phyloP scores from a whole-genome alignment of 2,113 vertebrate species.

The Cricetomys ansorgei region DNA sequence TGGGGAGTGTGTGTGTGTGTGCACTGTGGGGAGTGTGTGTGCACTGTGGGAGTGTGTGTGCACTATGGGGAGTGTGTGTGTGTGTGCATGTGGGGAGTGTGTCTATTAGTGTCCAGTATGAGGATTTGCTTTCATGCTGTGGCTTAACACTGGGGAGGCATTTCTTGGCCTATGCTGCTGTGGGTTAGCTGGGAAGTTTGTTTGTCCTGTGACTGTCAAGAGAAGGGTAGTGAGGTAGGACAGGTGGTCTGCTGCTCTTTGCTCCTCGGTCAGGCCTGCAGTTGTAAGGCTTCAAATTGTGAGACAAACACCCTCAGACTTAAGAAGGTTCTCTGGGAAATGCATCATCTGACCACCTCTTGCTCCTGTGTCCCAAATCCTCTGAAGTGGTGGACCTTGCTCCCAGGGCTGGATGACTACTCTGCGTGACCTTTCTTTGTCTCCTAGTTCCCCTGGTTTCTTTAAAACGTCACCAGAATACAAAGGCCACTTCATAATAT shows the following conservation, averaged over 20 bases:
- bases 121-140: no score
- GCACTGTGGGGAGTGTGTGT: no score
- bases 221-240: background rate
- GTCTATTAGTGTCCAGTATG: no score
- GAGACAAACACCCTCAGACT: background rate
- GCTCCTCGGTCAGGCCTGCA: background rate
- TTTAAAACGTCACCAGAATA: background rate
- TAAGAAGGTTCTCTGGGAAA: background rate
- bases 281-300: background rate
- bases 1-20: no score
- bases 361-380: background rate
- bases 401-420: background rate
- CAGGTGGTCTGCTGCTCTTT: background rate
- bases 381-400: no score
- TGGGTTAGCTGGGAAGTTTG: no score
- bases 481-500: background rate
- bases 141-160: rapidly evolving
- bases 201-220: background rate
- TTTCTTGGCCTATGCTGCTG: no score
- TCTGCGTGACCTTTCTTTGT: background rate
- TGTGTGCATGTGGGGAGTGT: no score
- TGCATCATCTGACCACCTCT: background rate
- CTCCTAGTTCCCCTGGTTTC: background rate
- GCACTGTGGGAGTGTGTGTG: no score
- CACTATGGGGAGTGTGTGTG: rapidly evolving